phyloP scores from a whole-genome alignment of 2,113 vertebrate genomes.

The Connochaetes taurinus region DNA sequence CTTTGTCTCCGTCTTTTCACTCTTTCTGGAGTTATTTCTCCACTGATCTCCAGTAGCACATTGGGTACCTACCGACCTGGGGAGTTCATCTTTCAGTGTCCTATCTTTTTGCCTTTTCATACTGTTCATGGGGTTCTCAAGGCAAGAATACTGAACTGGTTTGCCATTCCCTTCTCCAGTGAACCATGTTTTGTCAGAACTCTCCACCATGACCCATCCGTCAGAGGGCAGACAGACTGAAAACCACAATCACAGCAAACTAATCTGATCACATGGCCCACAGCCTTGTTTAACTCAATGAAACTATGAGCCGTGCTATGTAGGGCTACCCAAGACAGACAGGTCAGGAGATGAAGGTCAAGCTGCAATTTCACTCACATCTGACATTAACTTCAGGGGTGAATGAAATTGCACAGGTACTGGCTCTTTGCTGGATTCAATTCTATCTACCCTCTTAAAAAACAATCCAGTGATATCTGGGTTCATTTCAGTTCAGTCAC shows the following conservation, averaged over 20 bases:
- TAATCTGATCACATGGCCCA: background rate
- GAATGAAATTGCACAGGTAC: background rate
- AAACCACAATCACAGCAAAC: background rate
- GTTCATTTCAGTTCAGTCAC: too few species aligned
- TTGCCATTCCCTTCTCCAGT: background rate
- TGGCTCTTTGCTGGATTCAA: background rate
- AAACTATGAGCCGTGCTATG: background rate
- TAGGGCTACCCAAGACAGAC: background rate
- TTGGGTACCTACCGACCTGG: background rate
- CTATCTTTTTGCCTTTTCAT: background rate
- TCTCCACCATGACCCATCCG: rapidly evolving
- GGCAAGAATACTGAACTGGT: background rate
- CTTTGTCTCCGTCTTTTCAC: background rate
- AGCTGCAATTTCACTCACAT: background rate
- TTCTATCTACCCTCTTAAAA: background rate
- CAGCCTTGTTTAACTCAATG: background rate
- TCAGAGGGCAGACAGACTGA: background rate
- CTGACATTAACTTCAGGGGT: background rate
- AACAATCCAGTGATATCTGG: background rate
- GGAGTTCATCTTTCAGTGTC: background rate
- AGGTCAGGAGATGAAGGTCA: background rate
- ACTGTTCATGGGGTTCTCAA: background rate
- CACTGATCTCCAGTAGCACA: background rate
- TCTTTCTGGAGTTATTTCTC: background rate
- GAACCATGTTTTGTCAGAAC: background rate